Conservation (phyloP, 2,888 invertebrate species). For the Drosophila atroscutellata region DNA sequence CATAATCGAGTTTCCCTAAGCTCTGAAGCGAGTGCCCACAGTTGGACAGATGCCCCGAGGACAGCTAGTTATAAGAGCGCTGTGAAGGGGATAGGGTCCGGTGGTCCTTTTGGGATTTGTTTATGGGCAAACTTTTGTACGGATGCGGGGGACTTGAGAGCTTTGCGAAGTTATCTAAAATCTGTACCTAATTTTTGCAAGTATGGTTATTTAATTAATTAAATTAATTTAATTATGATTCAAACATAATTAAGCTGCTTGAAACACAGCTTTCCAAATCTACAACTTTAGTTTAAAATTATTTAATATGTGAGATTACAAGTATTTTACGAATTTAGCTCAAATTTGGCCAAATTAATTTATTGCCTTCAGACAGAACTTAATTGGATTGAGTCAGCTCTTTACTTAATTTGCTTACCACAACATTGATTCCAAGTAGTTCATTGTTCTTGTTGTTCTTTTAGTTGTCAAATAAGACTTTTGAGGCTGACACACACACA, state of each 20-base stretch:
- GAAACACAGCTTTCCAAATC: background rate
- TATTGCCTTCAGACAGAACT: background rate
- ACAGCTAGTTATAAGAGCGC: background rate
- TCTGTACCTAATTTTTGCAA: background rate
- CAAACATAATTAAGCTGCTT: background rate
- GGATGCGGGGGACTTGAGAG: slow-evolving; percentile 12
- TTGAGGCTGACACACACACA: slow-evolving; percentile 9
- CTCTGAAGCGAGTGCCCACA: slow-evolving; percentile 12
- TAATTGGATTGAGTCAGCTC: slow-evolving; percentile 22
- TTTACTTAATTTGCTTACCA: slow-evolving; percentile 65
- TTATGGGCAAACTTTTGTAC: slow-evolving; percentile 36
- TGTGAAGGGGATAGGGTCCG: too few species aligned
- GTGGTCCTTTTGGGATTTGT: slow-evolving; percentile 15
- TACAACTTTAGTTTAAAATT: background rate
- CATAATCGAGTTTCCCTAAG: slow-evolving; percentile 40
- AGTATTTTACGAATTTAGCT: background rate
- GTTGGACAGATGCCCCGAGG: slow-evolving; percentile 4
- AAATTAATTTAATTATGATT: background rate
- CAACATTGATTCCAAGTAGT: slow-evolving; percentile 80
- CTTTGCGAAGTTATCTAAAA: background rate
- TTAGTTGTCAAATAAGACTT: slow-evolving; percentile 13
- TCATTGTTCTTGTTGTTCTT: slow-evolving; percentile 56
- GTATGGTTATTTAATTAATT: background rate
- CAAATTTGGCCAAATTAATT: background rate
- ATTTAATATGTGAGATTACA: background rate